These are phyloP conservation scores for Hyperoplus lanceolatus DNA, from an alignment of 2,797 vertebrate genomes.

Conservation along the genomic window DNA sequence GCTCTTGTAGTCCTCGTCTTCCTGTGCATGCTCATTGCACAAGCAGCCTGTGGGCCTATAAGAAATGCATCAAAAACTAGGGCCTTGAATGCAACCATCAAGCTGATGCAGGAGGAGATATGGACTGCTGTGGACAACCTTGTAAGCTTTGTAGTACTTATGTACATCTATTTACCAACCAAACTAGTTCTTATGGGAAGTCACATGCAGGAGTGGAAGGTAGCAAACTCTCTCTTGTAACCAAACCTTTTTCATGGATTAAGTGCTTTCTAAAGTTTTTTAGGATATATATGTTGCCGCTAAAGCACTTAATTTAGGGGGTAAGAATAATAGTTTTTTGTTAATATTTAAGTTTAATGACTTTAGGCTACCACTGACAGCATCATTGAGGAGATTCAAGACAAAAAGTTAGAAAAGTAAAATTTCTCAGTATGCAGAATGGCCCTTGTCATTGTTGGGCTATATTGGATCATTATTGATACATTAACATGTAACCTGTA, in stretches of 20 bases:
- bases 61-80: rapidly evolving
- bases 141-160: slow-evolving; percentile 18
- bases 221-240: neutral
- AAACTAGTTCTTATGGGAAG: neutral
- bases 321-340: too few relatives aligned
- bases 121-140: rapidly evolving
- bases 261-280: neutral
- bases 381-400: too few relatives aligned
- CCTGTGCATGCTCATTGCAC: slow-evolving; percentile 34
- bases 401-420: neutral
- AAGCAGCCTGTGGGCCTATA: neutral
- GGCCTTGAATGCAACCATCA: rapidly evolving
- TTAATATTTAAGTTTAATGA: too few relatives aligned
- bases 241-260: neutral
- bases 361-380: too few relatives aligned
- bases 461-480: neutral
- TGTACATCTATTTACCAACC: neutral
- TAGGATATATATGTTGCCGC: neutral
- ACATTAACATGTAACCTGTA: neutral
- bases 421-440: neutral
- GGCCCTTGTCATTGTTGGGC: neutral
- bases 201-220: neutral
- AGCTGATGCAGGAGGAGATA: rapidly evolving
- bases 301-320: too few relatives aligned
- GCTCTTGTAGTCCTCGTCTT: slow-evolving; percentile 27